These are phyloP conservation scores for Theonella swinhoei DNA, from an alignment of 37 sponge, comb jelly and placozoan species.

Conservation along the genomic window DNA sequence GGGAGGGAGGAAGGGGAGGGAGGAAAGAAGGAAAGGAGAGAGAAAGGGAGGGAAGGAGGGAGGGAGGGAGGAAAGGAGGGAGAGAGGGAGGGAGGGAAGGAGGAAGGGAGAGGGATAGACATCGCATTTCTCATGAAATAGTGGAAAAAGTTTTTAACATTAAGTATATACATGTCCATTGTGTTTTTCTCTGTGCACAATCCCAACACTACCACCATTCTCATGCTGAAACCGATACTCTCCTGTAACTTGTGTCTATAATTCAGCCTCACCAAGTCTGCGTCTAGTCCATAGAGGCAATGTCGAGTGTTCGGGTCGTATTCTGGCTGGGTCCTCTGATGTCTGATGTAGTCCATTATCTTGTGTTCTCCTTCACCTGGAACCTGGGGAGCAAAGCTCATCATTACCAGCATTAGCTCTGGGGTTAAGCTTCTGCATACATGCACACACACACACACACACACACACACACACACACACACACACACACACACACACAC, in stretches of 20 bases:
- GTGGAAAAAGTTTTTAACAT: neutral
- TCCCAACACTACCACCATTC: neutral
- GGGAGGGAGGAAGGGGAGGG: neutral
- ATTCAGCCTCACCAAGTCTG: constrained; percentile 97
- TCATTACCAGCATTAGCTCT: too few relatives aligned
- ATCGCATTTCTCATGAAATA: too few relatives aligned
- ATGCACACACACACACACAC: too few relatives aligned
- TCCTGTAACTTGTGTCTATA: too few relatives aligned
- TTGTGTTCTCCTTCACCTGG: constrained; percentile 99
- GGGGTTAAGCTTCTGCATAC: too few relatives aligned
- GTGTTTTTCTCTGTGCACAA: neutral
- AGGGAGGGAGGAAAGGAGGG: neutral
- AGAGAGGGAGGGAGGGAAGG: neutral
- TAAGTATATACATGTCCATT: neutral
- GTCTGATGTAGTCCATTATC: constrained; percentile 98
- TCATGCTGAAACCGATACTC: too few relatives aligned
- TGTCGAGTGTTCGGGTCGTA: constrained; percentile 95
- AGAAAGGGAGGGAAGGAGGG: neutral
- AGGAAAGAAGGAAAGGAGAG: neutral
- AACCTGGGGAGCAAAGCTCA: constrained; percentile 65
- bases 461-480: neutral
- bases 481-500: neutral
- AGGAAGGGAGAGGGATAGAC: too few relatives aligned
- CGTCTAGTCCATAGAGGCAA: constrained; percentile 98
- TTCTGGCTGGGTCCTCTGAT: constrained; percentile 74